Evolutionary conservation across 2,888 invertebrate species (phyloP), one percentile per base, ranked within the genome.

Genomic region (Andrena camellia): DNA sequence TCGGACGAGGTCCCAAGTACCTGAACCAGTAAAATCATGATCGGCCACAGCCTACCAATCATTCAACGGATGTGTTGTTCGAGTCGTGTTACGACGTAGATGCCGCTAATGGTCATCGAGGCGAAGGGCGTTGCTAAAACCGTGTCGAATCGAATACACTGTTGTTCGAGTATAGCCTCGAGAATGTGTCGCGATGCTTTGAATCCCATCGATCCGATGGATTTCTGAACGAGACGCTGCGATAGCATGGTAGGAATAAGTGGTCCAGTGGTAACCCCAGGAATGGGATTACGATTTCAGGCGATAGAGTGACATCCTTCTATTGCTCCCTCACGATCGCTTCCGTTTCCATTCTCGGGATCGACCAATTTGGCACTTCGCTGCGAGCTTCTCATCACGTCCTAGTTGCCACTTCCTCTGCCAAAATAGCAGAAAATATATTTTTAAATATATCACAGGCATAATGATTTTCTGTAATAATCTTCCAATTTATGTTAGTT

Each of bases 61-160:
- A 57, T 26, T 20, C 23, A 23, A 13, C 23, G 26, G 23, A 20
- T 10, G 26, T 13, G 23, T 57, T 57, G 57, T 26, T 13, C 10
- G 26, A 57, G 20, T 26, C 57, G 26, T 57, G 57, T 57, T 57
- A 57, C 10, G 26, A 13, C 57, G 57, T 57, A 57, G 57, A 57
- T 26, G 57, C 57, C 1, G 23, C 26, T 57, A 57, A 57, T 57
- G 23, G 57, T 57, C 57, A 57, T 57, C 57, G 57, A 57, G 8
- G 57, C 20, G 54, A 54, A 8, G 20, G 54, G 57, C 57, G 26
- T 7, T 23, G 23, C 57, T 57, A 26, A 10, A 23, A 57, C 23
- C 57, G 23, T 57, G 57, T 57, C 57, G 23, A 26, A 57, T 57
- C 20, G 57, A 23, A 57, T 26, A 57, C 57, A 26, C 10, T 26